Conservation (phyloP, 2,113 vertebrate genomes). For the Scomber colias region DNA sequence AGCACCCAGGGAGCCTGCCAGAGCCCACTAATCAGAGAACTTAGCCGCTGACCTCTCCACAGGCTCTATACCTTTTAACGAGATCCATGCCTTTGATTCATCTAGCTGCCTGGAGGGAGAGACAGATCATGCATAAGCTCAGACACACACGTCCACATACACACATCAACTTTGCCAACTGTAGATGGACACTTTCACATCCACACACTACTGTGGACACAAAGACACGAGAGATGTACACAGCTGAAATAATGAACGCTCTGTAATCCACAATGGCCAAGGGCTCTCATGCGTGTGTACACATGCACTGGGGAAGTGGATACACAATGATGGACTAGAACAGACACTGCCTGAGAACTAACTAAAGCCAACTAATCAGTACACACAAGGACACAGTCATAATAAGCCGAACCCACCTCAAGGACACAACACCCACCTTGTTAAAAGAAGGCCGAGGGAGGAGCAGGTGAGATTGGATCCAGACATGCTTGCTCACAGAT, state of each 20-base stretch:
- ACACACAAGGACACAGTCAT: conserved; percentile 51
- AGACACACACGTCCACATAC: conserved; percentile 20
- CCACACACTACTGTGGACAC: conserved; percentile 34
- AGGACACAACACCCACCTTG: conserved; percentile 78
- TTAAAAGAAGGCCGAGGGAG: conserved; percentile 69
- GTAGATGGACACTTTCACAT: conserved; percentile 41
- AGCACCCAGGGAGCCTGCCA: conserved; percentile 38
- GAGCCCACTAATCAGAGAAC: conserved; percentile 75
- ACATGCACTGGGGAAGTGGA: conserved; percentile 45
- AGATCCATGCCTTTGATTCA: conserved; percentile 79
- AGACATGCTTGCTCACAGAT: conserved; percentile 78
- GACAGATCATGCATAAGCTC: conserved; percentile 52
- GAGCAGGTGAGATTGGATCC: conserved; percentile 81
- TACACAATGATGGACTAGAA: conserved; percentile 37
- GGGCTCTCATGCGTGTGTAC: conserved; percentile 34
- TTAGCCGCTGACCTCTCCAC: conserved; percentile 73
- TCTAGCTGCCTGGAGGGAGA: conserved; percentile 63
- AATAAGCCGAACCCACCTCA: conserved; percentile 58
- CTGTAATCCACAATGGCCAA: conserved; percentile 52
- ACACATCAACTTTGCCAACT: conserved; percentile 21
- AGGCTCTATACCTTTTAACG: conserved; percentile 73
- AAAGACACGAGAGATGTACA: conserved; percentile 38
- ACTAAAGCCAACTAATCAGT: conserved; percentile 58
- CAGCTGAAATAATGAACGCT: conserved; percentile 63
- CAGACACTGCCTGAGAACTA: conserved; percentile 41